A percentile compares a stretch with the other conserved stretches of the same genome.
These are phyloP conservation scores for Ariopsis seemanni DNA, from an alignment of 2,113 vertebrate genomes.

Conservation along the genomic window DNA sequence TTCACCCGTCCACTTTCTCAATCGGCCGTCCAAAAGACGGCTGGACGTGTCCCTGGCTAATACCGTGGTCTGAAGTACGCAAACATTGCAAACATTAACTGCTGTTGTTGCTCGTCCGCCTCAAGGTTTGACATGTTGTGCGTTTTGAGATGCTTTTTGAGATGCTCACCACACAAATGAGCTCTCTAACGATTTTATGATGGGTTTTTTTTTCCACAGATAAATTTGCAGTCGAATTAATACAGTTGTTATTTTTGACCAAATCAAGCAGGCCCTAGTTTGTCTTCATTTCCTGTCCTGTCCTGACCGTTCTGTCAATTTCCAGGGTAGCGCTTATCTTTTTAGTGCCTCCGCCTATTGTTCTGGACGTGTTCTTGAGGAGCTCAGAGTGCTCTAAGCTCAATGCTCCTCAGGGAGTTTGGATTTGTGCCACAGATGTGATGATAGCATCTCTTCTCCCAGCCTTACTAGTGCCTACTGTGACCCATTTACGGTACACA, in stretches of 20 bases:
- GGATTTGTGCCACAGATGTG: conserved; percentile 33
- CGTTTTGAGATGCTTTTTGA: background rate
- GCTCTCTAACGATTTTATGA: background rate
- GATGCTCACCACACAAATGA: background rate
- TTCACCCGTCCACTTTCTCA: too few species aligned
- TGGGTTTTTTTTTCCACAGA: background rate
- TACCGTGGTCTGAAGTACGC: background rate
- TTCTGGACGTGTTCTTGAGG: conserved; percentile 1
- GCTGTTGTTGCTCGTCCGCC: background rate
- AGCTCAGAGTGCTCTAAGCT: conserved; percentile 22
- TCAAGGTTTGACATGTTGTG: background rate
- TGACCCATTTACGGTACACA: conserved; percentile 27
- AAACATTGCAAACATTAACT: background rate
- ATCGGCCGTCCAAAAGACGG: too few species aligned
- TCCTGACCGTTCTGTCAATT: background rate
- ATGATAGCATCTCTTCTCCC: conserved; percentile 32
- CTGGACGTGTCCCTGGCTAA: too few species aligned
- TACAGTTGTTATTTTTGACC: background rate
- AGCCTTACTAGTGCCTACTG: conserved; percentile 25
- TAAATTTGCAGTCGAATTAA: background rate
- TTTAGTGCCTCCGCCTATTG: background rate
- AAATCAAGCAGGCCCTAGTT: background rate
- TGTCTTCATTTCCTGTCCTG: background rate
- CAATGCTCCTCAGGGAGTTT: conserved; percentile 1
- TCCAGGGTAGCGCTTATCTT: background rate